phyloP scores from a whole-genome alignment of 1,140 invertebrate genomes.

The Calliopsis andreniformis region DNA sequence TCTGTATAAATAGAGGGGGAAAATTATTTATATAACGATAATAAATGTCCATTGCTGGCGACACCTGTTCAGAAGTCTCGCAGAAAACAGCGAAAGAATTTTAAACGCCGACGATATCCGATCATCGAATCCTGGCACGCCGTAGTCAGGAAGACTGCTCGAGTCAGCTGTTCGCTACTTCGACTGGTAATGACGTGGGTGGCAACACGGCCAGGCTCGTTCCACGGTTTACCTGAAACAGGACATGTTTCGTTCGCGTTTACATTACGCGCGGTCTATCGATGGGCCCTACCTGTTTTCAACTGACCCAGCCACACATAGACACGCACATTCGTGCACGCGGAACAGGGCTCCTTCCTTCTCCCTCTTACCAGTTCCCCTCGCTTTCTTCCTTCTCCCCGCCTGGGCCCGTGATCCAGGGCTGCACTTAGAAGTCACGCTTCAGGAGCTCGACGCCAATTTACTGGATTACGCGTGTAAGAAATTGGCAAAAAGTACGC shows the following conservation, averaged over 20 bases:
- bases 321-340: conserved; percentile 13
- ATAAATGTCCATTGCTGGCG: neutral
- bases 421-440: conserved; percentile 33
- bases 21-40: neutral
- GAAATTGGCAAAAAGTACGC: neutral
- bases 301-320: conserved; percentile 26
- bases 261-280: conserved; percentile 47
- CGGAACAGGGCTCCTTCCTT: conserved; percentile 35
- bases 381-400: conserved; percentile 55
- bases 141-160: conserved; percentile 5
- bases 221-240: conserved; percentile 47
- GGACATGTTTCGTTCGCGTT: conserved; percentile 32
- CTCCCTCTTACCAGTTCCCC: conserved; percentile 44
- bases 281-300: conserved; percentile 59
- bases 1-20: too few relatives aligned
- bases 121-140: conserved; percentile 8
- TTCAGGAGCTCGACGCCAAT: neutral
- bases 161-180: conserved; percentile 53
- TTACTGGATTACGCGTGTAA: neutral
- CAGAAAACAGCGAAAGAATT: conserved; percentile 10
- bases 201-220: conserved; percentile 11
- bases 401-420: conserved; percentile 49
- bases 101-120: neutral
- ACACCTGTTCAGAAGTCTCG: neutral
- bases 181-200: conserved; percentile 19